These are phyloP conservation scores for Agrypnia vestita DNA, from an alignment of 1,140 invertebrate genomes.

Conservation along the genomic window DNA sequence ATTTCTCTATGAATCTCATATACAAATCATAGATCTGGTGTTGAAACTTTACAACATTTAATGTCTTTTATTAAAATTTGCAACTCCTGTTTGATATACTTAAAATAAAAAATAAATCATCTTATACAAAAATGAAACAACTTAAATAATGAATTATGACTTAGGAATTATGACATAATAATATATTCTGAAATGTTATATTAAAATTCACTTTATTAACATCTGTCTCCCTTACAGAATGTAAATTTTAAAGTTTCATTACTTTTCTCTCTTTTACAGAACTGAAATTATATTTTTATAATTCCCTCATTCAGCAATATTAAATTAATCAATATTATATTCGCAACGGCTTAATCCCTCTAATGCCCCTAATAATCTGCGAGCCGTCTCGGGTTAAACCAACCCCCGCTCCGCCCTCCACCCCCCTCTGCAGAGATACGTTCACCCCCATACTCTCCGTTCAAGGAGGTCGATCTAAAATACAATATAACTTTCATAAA, in stretches of 20 bases:
- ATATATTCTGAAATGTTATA: too few relatives aligned
- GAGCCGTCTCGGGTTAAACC: slow-evolving; percentile 57
- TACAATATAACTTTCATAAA: neutral
- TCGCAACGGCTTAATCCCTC: slow-evolving; percentile 53
- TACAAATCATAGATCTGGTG: too few relatives aligned
- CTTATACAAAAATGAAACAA: too few relatives aligned
- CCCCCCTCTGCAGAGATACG: neutral
- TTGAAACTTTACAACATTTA: too few relatives aligned
- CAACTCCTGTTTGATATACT: too few relatives aligned
- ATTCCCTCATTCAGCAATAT: slow-evolving; percentile 33
- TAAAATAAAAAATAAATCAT: too few relatives aligned
- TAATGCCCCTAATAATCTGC: slow-evolving; percentile 59
- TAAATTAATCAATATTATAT: slow-evolving; percentile 61
- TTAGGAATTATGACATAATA: too few relatives aligned
- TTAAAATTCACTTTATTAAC: neutral
- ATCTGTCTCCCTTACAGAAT: neutral
- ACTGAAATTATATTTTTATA: neutral
- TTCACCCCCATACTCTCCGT: slow-evolving; percentile 15
- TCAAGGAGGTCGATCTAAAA: too few relatives aligned
- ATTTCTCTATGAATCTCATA: too few relatives aligned
- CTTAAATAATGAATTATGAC: too few relatives aligned
- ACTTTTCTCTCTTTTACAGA: neutral
- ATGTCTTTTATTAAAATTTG: too few relatives aligned
- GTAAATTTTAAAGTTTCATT: neutral
- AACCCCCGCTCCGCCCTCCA: neutral